Evolutionary conservation across 2,797 vertebrate genomes (phyloP).

Genomic region (Ispidina picta): DNA sequence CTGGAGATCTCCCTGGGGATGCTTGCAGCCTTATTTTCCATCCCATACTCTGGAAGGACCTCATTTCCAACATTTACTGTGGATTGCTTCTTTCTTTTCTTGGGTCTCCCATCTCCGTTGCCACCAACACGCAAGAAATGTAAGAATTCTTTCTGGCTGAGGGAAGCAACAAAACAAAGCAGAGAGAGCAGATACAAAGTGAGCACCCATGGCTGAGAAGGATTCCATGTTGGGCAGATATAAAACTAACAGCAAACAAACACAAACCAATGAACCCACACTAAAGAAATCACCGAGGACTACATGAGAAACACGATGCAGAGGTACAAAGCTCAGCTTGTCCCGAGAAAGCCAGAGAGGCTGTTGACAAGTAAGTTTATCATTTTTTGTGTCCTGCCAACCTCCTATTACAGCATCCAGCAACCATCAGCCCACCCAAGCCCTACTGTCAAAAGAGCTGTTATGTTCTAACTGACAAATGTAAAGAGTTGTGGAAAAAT

Average conservation of each 20-base stretch:
- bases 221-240: neutral
- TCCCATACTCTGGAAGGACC: neutral
- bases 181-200: neutral
- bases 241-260: slow-evolving; percentile 17
- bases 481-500: slow-evolving; percentile 39
- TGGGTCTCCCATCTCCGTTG: neutral
- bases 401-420: slow-evolving; percentile 49
- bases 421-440: slow-evolving; percentile 59
- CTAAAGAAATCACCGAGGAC: neutral
- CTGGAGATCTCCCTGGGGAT: neutral
- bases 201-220: neutral
- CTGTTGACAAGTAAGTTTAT: slow-evolving; percentile 69
- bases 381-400: slow-evolving; percentile 31
- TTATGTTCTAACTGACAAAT: slow-evolving; percentile 23
- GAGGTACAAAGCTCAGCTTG: slow-evolving; percentile 41
- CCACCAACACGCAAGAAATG: slow-evolving; percentile 20
- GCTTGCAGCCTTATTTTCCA: neutral
- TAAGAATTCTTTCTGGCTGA: slow-evolving; percentile 13
- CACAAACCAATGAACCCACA: neutral
- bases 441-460: slow-evolving; percentile 45
- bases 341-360: slow-evolving; percentile 26
- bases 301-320: slow-evolving; percentile 6
- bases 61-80: slow-evolving; percentile 10
- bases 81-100: slow-evolving; percentile 5
- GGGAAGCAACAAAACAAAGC: neutral